Conservation (phyloP, 1,140 invertebrate species). For the Drosophila kurseongensis region DNA sequence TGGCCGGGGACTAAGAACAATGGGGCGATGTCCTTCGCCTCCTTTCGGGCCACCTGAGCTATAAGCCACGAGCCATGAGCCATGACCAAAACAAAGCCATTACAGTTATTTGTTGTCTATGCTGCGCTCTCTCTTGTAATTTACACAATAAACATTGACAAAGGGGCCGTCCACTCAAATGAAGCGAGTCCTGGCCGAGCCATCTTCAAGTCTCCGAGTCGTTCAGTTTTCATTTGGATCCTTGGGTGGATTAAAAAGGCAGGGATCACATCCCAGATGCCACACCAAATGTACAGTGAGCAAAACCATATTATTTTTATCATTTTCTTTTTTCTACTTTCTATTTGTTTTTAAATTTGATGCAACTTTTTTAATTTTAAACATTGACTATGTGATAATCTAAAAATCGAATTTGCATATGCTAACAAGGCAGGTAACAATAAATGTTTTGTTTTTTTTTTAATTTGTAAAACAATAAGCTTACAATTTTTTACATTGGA, state of each 20-base stretch:
- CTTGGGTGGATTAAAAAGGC: conserved; percentile 26
- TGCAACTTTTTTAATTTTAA: background rate
- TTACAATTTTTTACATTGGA: too few relatives aligned
- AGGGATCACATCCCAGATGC: conserved; percentile 10
- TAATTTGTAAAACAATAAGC: too few relatives aligned
- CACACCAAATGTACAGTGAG: background rate
- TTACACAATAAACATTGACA: conserved; percentile 81
- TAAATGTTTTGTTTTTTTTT: too few relatives aligned
- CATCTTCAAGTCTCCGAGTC: conserved; percentile 14
- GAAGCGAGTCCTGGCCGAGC: conserved; percentile 37
- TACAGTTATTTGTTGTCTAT: conserved; percentile 80
- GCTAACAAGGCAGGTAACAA: too few relatives aligned
- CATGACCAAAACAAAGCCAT: conserved; percentile 80
- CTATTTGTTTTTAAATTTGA: background rate
- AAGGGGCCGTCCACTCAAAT: conserved; percentile 57
- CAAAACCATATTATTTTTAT: background rate
- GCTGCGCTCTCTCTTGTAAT: conserved; percentile 73
- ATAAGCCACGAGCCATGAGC: conserved; percentile 55
- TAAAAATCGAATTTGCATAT: background rate
- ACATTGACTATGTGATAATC: background rate
- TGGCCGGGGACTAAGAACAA: conserved; percentile 53
- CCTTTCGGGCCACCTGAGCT: conserved; percentile 66
- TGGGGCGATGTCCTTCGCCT: conserved; percentile 61
- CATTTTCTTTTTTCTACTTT: background rate
- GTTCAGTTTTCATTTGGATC: conserved; percentile 35